Conservation (phyloP, 2,888 invertebrate species). For the Amaurobius ferox region DNA sequence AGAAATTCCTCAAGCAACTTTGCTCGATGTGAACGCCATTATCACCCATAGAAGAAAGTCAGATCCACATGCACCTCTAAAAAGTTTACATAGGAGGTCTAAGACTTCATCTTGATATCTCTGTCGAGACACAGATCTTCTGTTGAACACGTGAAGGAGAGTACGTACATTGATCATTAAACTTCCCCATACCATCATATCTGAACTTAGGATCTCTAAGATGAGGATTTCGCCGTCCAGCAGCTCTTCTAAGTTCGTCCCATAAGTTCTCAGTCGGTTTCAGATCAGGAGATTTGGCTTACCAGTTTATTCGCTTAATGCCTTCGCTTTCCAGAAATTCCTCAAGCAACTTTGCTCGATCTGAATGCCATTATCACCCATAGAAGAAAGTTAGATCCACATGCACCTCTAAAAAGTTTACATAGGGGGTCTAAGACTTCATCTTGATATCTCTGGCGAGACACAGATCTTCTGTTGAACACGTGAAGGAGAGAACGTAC, state of each 20-base stretch:
- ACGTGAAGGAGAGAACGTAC: background rate
- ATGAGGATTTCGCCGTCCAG: too few relatives aligned
- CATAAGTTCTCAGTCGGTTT: background rate
- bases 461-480: background rate
- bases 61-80: too few relatives aligned
- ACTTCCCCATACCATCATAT: background rate
- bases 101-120: background rate
- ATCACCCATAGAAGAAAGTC: background rate
- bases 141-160: background rate
- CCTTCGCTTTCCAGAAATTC: background rate
- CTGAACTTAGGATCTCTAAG: background rate
- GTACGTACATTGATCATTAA: background rate
- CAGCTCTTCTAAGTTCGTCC: background rate
- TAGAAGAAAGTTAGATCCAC: background rate
- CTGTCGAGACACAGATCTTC: background rate
- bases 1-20: background rate
- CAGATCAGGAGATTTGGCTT: too few relatives aligned
- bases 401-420: background rate
- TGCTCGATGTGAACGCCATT: constrained; percentile 1
- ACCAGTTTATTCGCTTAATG: too few relatives aligned
- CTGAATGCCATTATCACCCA: background rate
- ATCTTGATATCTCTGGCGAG: background rate
- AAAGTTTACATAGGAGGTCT: background rate
- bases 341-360: background rate
- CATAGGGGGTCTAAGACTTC: background rate